These are phyloP conservation scores for Pseudochirops corinnae DNA, from an alignment of 2,797 vertebrate species.

Conservation along the genomic window DNA sequence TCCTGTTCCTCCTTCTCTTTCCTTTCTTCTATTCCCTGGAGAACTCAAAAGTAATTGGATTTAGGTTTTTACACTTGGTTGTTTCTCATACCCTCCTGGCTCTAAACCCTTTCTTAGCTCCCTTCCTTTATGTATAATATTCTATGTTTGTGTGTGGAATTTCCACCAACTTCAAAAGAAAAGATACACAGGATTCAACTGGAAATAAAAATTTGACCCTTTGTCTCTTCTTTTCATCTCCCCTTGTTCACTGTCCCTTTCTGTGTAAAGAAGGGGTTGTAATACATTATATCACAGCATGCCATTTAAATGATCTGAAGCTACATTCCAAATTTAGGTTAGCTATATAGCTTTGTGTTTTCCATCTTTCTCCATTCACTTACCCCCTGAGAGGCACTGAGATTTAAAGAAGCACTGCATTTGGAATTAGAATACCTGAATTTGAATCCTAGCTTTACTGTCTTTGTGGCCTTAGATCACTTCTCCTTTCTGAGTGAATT, in stretches of 20 bases:
- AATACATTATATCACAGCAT: not conserved
- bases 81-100: slow-evolving; percentile 15
- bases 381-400: not conserved
- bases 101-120: slow-evolving; percentile 48
- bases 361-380: not conserved
- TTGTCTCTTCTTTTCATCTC: slow-evolving; percentile 58
- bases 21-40: not conserved
- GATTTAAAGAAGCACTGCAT: not conserved
- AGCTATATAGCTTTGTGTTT: not conserved
- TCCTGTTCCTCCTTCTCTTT: not conserved
- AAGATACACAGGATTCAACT: slow-evolving; percentile 47
- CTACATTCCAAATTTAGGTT: not conserved
- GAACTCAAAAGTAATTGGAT: slow-evolving; percentile 29
- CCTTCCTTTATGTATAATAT: not conserved
- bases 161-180: slow-evolving; percentile 56
- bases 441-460: not conserved
- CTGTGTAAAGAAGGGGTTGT: slow-evolving; percentile 55
- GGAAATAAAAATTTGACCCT: slow-evolving; percentile 65
- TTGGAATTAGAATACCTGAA: not conserved
- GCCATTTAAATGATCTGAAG: slow-evolving; percentile 28
- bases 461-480: not conserved
- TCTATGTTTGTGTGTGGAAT: slow-evolving; percentile 36
- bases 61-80: slow-evolving; percentile 13
- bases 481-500: not conserved
- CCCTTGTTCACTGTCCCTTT: slow-evolving; percentile 43